phyloP scores from a whole-genome alignment of 2,888 invertebrate genomes.

The Alloplasta piceator region DNA sequence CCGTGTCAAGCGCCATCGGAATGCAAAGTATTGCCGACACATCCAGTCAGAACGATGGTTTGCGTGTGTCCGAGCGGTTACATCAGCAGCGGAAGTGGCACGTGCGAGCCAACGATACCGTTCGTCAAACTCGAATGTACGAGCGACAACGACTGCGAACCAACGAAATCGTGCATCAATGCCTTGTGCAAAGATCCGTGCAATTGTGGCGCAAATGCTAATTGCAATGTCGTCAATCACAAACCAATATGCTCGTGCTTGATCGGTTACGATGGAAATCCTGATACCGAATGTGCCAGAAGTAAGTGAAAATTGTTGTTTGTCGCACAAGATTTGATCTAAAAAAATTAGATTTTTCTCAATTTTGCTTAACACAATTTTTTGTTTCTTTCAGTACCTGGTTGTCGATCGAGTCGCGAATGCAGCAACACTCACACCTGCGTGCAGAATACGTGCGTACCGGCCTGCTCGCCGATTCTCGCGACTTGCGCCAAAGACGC shows the following conservation, averaged over 20 bases:
- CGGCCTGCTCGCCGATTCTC: slow-evolving; percentile 88
- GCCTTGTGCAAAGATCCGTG: slow-evolving; percentile 93
- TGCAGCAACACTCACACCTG: slow-evolving; percentile 94
- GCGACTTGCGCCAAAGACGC: slow-evolving; percentile 90
- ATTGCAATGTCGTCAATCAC: slow-evolving; percentile 93
- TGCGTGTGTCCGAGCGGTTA: slow-evolving; percentile 96
- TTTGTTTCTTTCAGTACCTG: slow-evolving; percentile 78
- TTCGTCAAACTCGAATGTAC: slow-evolving; percentile 88
- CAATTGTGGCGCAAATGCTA: slow-evolving; percentile 92
- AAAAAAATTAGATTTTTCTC: no score
- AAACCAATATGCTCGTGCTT: slow-evolving; percentile 94
- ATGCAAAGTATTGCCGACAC: slow-evolving; percentile 92
- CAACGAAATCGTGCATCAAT: slow-evolving; percentile 91
- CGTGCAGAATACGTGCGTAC: slow-evolving; percentile 91
- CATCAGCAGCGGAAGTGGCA: slow-evolving; percentile 92
- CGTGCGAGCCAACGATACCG: slow-evolving; percentile 90
- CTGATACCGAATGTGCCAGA: slow-evolving; percentile 91
- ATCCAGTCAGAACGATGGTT: slow-evolving; percentile 94
- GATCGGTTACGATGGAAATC: slow-evolving; percentile 93
- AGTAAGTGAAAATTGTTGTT: slow-evolving; percentile 76
- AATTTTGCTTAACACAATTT: no score
- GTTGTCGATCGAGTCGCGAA: slow-evolving; percentile 90
- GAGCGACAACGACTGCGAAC: slow-evolving; percentile 90
- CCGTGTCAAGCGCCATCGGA: slow-evolving; percentile 92
- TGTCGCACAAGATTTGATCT: no score